Base-by-base conservation (phyloP, 1,140 invertebrate genomes). In the Gonioctena quinquepunctata region DNA sequence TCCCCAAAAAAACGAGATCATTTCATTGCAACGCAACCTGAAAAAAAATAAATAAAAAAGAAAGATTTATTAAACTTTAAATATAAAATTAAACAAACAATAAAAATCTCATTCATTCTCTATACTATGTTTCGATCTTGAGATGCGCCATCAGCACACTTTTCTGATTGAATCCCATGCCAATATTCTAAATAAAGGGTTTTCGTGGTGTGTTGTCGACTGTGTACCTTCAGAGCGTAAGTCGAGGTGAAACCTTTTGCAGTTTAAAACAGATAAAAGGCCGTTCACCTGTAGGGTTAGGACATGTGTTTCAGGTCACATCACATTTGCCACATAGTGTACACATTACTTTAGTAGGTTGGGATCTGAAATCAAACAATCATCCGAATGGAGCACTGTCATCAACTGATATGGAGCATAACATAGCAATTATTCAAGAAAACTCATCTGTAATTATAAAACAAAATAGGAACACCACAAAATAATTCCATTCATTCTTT, bases 191-290 rank as follows among this genome's bases (percentile, higher is more conserved):
- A 28, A 63, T 63, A 48, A 74, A 79, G 0, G 78, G 78, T 70
- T 67, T 75, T 66, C 78, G 76, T 76, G 3, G 78, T 79, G 68
- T 79, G 78, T 69, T 75, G 74, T 33, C 77, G 66, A 0, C 42
- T 76, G 50, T 79, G 77, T 7, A 77, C 60, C 69, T 79, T 79
- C 3, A 79, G 52, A 3, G 76, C 70, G 63, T 76, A 73, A 4
- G 69, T n/a, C 33, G 68, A 76, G 7, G 69, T 72, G 48, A 78
- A 79, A n/a, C 77, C 74, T 66, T 77, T 79, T 67, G 61, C 78
- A 81, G 66, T 70, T 64, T 6, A 22, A 22, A 42, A 67, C 78
- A 81, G 48, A 69, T 50, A 64, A 72, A 73, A 23, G 78, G 79
- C 42, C 69, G 66, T 75, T 79, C 74, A 5, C 78, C 77, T n/a